phyloP scores from a whole-genome alignment of 2,888 invertebrate genomes.

The Ceratothoa steindachneri region DNA sequence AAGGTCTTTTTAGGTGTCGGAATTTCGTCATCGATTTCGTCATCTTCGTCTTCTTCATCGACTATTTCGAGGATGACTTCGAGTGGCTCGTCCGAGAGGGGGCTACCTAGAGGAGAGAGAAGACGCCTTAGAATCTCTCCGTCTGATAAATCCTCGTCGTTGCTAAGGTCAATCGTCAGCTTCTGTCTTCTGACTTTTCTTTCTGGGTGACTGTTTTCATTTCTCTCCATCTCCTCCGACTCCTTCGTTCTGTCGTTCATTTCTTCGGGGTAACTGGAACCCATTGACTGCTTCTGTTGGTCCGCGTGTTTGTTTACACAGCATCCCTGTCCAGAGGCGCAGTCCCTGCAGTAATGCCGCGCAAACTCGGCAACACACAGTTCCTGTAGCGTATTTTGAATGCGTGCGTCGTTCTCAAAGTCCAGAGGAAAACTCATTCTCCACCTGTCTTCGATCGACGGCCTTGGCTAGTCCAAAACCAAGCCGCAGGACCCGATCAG shows the following conservation, averaged over 20 bases:
- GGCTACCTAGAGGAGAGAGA: slow-evolving; percentile 13
- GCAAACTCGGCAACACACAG: not conserved
- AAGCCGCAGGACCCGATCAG: too few species aligned
- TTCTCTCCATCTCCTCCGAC: not conserved
- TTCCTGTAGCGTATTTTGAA: not conserved
- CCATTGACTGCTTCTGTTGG: not conserved
- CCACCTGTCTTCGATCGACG: too few species aligned
- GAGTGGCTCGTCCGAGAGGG: slow-evolving; percentile 20
- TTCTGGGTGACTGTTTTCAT: not conserved
- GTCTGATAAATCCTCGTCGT: slow-evolving; percentile 11
- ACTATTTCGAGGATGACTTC: slow-evolving; percentile 27
- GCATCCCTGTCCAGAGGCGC: not conserved
- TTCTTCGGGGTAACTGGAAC: not conserved
- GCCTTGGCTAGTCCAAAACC: too few species aligned
- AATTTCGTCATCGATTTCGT: slow-evolving; percentile 4
- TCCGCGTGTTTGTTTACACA: not conserved
- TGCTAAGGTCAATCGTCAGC: not conserved
- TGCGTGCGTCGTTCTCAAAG: not conserved
- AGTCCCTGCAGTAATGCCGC: not conserved
- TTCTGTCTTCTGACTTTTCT: not conserved
- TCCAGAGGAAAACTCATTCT: not conserved
- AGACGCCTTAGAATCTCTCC: slow-evolving; percentile 18
- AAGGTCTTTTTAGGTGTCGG: slow-evolving; percentile 15
- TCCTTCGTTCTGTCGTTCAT: not conserved
- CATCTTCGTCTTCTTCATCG: slow-evolving; percentile 23